Evolutionary conservation across 92 coral and sea anemone species (phyloP), one percentile per base, ranked within the genome.

Genomic region (Epizoanthus illoricatus): DNA sequence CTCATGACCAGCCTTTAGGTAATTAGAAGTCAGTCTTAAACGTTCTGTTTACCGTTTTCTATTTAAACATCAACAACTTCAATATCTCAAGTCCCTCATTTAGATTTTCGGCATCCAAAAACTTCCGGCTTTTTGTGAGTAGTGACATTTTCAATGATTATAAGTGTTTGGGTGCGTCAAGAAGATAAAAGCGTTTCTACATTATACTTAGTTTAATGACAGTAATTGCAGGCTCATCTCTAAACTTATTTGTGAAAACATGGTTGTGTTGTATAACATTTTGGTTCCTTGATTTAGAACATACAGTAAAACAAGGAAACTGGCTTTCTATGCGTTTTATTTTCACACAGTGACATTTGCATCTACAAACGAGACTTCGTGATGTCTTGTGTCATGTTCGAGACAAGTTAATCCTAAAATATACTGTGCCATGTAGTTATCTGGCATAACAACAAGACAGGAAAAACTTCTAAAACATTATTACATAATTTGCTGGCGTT

Each of bases 71-170:
- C 82, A 78, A 78, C 82, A 61, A 63, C 43, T 64, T 63, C 60
- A 78, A 78, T 78, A 78, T 78, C 39, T 78, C 60, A 39, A 78
- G 82, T 78, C 82, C 71, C 69, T 78, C 82, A 78, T 63, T 78
- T 78, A 43, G 82, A 78, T 63, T 78, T 78, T 20, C 17, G 82
- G 82, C 82, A 72, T 63, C 82, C 58, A 41, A 78, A 78, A 78
- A 63, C 82, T 78, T 78, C 82, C 82, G 71, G 82, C 71, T 64
- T 49, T 59, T 78, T 78, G 60, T 78, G 5, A 43, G 21, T 41
- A 11, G 16, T 78, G 82, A 63, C 82, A 78, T 63, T 10, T 78
- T 63, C 41, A 41, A 78, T 43, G 20, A 24, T 24, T 6, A 1
- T 16, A 21, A 78, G 82, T 42, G 24, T 23, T 59, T 43, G 58